Evolutionary conservation across 2,888 invertebrate species (phyloP).

Genomic region (Limnephilus rhombicus): DNA sequence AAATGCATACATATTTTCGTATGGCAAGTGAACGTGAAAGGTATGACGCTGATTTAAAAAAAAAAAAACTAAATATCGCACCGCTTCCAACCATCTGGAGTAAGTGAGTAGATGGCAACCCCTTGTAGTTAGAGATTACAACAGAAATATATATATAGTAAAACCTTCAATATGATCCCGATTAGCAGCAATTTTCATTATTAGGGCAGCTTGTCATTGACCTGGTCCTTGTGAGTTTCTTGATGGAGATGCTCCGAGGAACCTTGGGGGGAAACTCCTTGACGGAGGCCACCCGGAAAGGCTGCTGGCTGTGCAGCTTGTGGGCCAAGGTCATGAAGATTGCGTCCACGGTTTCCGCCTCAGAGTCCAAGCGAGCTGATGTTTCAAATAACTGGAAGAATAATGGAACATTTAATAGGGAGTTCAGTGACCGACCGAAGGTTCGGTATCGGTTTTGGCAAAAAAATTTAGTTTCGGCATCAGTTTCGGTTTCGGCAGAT

Average conservation of each 20-base stretch:
- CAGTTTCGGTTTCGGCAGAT: too few species aligned
- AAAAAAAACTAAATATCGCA: too few species aligned
- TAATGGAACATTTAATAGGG: not conserved
- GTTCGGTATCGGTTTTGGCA: too few species aligned
- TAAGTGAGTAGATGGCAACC: too few species aligned
- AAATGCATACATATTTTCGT: not conserved
- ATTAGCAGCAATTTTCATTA: slow-evolving; percentile 40
- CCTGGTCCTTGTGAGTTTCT: not conserved
- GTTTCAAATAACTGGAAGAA: slow-evolving; percentile 85
- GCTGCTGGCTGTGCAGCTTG: slow-evolving; percentile 82
- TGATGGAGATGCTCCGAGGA: slow-evolving; percentile 26
- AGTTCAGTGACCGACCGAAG: too few species aligned
- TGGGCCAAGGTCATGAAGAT: slow-evolving; percentile 91
- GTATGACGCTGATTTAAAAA: too few species aligned
- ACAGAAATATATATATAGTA: not conserved
- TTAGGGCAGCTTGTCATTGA: slow-evolving; percentile 5
- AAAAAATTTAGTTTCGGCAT: too few species aligned
- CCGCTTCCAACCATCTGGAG: too few species aligned
- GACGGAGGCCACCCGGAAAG: slow-evolving; percentile 70
- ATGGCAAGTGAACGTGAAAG: not conserved
- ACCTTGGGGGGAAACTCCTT: slow-evolving; percentile 47
- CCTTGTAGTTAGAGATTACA: too few species aligned
- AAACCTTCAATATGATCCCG: not conserved
- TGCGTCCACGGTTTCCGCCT: slow-evolving; percentile 87
- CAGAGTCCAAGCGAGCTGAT: slow-evolving; percentile 85